Conservation (phyloP, 1,140 invertebrate species). For the Pseudomyrmex gracilis region DNA sequence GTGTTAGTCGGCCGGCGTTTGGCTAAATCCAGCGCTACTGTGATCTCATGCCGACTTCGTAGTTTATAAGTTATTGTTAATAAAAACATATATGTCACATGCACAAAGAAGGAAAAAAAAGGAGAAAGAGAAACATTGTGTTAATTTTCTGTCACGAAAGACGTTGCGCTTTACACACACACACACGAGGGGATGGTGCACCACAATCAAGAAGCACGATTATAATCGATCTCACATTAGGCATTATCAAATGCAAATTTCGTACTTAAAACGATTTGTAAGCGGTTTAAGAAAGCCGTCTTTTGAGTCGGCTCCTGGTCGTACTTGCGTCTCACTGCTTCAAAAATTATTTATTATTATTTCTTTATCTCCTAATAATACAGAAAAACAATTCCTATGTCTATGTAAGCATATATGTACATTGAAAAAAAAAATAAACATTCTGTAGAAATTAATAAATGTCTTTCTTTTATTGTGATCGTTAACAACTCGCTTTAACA, state of each 20-base stretch:
- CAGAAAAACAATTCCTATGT: conserved; percentile 68
- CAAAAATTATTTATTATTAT: conserved; percentile 63
- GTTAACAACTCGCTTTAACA: conserved; percentile 33
- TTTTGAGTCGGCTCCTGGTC: conserved; percentile 35
- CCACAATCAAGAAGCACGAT: conserved; percentile 20
- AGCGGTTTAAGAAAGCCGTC: conserved; percentile 16
- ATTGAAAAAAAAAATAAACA: conserved; percentile 38
- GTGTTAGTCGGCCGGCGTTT: conserved; percentile 80
- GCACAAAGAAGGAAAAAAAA: neutral
- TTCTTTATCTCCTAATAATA: conserved; percentile 62
- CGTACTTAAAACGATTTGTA: conserved; percentile 27
- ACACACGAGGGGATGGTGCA: neutral
- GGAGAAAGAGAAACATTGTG: neutral
- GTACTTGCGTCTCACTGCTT: conserved; percentile 43
- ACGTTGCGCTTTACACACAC: neutral
- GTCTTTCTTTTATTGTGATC: conserved; percentile 35
- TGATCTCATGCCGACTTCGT: conserved; percentile 37
- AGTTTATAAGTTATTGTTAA: conserved; percentile 16
- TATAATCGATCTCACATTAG: conserved; percentile 7
- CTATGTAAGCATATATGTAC: conserved; percentile 47
- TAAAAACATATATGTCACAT: conserved; percentile 47
- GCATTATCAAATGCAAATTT: conserved; percentile 47
- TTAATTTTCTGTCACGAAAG: neutral
- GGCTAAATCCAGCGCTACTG: conserved; percentile 55
- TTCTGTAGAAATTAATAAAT: conserved; percentile 59